Percentiles rank a stretch among this genome's conserved stretches.
phyloP scores from a whole-genome alignment of 2,797 vertebrate species.

The Argya squamiceps region DNA sequence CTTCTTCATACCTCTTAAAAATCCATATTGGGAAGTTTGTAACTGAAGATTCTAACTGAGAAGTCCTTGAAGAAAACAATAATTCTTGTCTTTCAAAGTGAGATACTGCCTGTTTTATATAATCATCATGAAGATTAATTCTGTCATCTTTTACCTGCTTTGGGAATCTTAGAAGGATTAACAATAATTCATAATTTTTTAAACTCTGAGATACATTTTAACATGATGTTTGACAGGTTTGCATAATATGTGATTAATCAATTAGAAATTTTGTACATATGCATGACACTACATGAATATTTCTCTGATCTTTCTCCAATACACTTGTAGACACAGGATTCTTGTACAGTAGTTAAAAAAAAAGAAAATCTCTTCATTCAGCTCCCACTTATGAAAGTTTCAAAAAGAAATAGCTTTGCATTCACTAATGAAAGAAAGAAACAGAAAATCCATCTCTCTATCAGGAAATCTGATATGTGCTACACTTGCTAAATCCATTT shows the following conservation, averaged over 20 bases:
- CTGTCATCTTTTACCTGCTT: background rate
- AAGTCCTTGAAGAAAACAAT: background rate
- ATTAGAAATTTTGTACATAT: constrained; percentile 42
- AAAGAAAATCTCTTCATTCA: background rate
- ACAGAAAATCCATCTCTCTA: background rate
- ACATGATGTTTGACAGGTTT: constrained; percentile 28
- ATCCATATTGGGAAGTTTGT: background rate
- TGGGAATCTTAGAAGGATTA: background rate
- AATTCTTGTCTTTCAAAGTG: background rate
- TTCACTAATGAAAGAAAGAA: background rate
- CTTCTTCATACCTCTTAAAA: background rate
- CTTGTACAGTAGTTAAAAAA: background rate
- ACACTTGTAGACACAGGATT: constrained; percentile 2
- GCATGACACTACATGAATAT: constrained; percentile 31
- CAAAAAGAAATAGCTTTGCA: background rate
- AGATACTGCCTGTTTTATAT: background rate
- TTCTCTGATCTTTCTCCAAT: constrained; percentile 57
- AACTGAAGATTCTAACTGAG: background rate
- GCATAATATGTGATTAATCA: constrained; percentile 23
- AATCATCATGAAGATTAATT: background rate
- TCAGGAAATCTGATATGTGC: background rate
- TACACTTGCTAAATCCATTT: constrained; percentile 27
- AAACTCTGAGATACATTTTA: background rate
- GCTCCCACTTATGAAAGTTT: background rate
- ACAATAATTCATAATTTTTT: constrained; percentile 27